Percentiles rank a stretch among this genome's conserved stretches.
phyloP scores from a whole-genome alignment of 2,888 invertebrate species.

The Mesochorus sp. region DNA sequence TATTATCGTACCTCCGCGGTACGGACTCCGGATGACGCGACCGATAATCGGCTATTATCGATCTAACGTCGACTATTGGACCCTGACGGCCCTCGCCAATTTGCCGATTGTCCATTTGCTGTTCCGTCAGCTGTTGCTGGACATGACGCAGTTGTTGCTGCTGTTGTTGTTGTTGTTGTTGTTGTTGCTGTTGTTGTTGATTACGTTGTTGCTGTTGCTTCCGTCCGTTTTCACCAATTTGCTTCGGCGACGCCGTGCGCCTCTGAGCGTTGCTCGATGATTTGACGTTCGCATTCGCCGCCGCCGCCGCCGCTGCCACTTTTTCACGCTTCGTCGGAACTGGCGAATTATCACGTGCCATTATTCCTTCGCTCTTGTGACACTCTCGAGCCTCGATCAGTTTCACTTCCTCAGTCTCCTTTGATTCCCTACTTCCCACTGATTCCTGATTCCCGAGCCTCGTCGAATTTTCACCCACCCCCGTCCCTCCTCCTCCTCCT shows the following conservation, averaged over 20 bases:
- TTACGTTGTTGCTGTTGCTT: slow-evolving; percentile 62
- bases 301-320: no score
- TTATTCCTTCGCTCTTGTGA: no score
- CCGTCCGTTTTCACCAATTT: slow-evolving; percentile 70
- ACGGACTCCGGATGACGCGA: slow-evolving; percentile 89
- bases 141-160: slow-evolving; percentile 47
- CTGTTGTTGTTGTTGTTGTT: slow-evolving; percentile 40
- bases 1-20: slow-evolving; percentile 83
- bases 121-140: slow-evolving; percentile 67
- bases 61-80: slow-evolving; percentile 91
- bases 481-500: not conserved
- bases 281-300: slow-evolving; percentile 11
- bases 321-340: slow-evolving; percentile 45
- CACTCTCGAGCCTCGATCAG: slow-evolving; percentile 50
- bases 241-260: slow-evolving; percentile 69
- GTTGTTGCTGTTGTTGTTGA: slow-evolving; percentile 26
- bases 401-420: slow-evolving; percentile 12
- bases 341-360: slow-evolving; percentile 24
- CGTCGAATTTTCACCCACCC: not conserved
- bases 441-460: no score
- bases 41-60: slow-evolving; percentile 91
- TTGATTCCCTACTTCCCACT: not conserved
- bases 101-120: slow-evolving; percentile 84
- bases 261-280: slow-evolving; percentile 45
- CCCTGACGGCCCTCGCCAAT: slow-evolving; percentile 88